Evolutionary conservation across 1,140 invertebrate genomes (phyloP), one percentile per base, ranked within the genome.

Genomic region (Drosophila leontia): DNA sequence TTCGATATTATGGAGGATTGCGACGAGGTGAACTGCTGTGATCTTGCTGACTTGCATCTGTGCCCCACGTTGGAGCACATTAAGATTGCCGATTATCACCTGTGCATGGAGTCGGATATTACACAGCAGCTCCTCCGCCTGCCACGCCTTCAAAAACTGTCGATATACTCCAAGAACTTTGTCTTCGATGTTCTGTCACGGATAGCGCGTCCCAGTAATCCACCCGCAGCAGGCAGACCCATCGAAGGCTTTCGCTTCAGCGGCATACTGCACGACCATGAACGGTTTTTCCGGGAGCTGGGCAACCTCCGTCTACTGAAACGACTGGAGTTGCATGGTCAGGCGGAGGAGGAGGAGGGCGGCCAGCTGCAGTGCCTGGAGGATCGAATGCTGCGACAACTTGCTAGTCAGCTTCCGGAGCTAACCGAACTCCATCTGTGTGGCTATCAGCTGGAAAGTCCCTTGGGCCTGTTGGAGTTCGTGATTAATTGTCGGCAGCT

Each of bases 1-100:
- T 91, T 91, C 11, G 88, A 91, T 15, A 91, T 91, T 13, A 88
- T 91, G 88, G 84, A 82, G 70, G 83, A 91, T 44, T 91, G 88
- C 42, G 88, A 91, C 59, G 88, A 91, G 59, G 79, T 91, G 8
- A 91, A 91, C 37, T 91, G 88, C 68, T 91, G 88, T 37, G 88
- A 91, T 69, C 59, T 91, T 34, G 75, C 58, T 0, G 88, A 91
- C 19, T 15, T 91, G 11, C 76, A 91, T 29, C 57, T 90, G 4
- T 91, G 88, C 39, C 88, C 88, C 35, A 91, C 88, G 0, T 19
- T 91, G 45, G 88, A 91, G 62, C 84, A 91, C 53, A 85, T 91
- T 13, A 91, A 91, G 48, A 91, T 91, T 15, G 88, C 88, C 53
- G 88, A 91, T 42, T 91, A 91, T 47, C 88, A 91, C 51, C 57